Percentiles rank a stretch among this genome's conserved stretches.
These are phyloP conservation scores for Lycocerus yunnanus DNA, from an alignment of 2,888 invertebrate genomes.

Conservation along the genomic window DNA sequence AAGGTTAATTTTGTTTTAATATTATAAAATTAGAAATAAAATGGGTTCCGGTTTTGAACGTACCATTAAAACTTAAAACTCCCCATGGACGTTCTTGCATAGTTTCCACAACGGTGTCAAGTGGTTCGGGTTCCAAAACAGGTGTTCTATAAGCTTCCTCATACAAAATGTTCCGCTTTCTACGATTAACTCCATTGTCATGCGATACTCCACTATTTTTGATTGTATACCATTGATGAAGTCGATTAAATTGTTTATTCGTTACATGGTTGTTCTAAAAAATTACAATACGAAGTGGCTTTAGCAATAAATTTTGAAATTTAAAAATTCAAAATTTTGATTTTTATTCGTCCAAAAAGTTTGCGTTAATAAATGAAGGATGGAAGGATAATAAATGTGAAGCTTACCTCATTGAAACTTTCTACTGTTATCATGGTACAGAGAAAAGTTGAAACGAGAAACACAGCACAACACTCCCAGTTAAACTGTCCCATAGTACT, in stretches of 20 bases:
- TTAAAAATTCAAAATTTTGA: too few species aligned
- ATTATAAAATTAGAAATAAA: too few species aligned
- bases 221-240: conserved; percentile 16
- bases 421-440: conserved; percentile 4
- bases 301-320: too few species aligned
- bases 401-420: conserved; percentile 20
- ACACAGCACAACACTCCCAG: conserved; percentile 36
- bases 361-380: not conserved
- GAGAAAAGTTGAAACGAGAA: conserved; percentile 19
- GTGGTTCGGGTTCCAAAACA: conserved; percentile 43
- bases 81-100: conserved; percentile 54
- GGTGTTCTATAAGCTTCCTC: conserved; percentile 39
- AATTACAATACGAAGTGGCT: not conserved
- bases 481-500: conserved; percentile 40
- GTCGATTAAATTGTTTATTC: not conserved
- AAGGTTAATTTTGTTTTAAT: too few species aligned
- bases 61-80: conserved; percentile 53
- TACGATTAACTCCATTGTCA: conserved; percentile 60
- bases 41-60: conserved; percentile 13
- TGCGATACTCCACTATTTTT: conserved; percentile 55
- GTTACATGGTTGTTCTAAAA: not conserved
- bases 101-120: conserved; percentile 50
- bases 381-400: not conserved
- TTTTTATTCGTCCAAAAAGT: too few species aligned
- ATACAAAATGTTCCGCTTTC: conserved; percentile 52